Evolutionary conservation across 1,140 invertebrate species (phyloP).

Genomic region (Prorops nasuta): DNA sequence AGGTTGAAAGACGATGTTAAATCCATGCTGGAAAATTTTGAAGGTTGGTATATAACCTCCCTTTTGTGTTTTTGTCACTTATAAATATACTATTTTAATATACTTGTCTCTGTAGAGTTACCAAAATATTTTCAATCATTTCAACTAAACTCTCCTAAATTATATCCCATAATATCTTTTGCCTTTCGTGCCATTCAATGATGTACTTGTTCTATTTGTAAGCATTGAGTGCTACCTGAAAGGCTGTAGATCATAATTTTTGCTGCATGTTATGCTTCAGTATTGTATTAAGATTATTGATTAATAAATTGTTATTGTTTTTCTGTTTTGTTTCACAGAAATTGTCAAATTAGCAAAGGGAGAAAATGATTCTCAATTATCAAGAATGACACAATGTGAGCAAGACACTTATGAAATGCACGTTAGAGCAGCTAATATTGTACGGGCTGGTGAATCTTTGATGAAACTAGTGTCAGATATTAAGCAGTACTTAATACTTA

Average conservation of each 20-base stretch:
- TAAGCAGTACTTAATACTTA: slow-evolving; percentile 94
- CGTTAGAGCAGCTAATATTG: slow-evolving; percentile 91
- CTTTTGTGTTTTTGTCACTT: slow-evolving; percentile 16
- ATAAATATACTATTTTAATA: slow-evolving; percentile 14
- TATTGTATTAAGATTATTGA: no score
- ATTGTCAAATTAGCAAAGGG: slow-evolving; percentile 91
- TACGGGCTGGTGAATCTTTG: slow-evolving; percentile 89
- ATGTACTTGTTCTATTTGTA: no score
- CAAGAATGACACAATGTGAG: slow-evolving; percentile 86
- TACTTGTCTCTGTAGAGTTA: no score
- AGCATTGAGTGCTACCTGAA: no score
- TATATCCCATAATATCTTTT: neutral
- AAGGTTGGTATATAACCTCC: slow-evolving; percentile 76
- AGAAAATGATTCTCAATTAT: slow-evolving; percentile 88
- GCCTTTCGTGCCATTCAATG: no score
- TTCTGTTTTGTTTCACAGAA: slow-evolving; percentile 63
- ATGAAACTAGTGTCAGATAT: slow-evolving; percentile 97
- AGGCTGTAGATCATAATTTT: no score
- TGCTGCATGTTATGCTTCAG: no score
- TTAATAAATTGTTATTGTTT: neutral
- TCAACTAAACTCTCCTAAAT: no score
- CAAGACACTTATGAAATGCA: slow-evolving; percentile 97
- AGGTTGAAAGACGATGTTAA: slow-evolving; percentile 93
- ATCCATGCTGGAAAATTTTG: slow-evolving; percentile 95
- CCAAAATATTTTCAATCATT: no score